phyloP scores from a whole-genome alignment of 2,888 invertebrate genomes.

The Stenichneumon culpator region DNA sequence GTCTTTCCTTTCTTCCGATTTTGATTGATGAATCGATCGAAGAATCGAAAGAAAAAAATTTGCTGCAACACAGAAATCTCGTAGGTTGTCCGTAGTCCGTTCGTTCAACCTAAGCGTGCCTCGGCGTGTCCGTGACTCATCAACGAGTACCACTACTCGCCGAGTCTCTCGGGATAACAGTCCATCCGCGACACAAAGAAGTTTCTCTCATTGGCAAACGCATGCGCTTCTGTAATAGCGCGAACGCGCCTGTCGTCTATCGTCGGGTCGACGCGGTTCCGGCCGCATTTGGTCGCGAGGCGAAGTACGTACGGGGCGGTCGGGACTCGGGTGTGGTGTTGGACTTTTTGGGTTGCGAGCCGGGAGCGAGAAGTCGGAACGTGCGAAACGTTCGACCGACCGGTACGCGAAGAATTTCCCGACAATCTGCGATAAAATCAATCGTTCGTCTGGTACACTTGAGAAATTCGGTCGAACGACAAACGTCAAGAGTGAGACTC shows the following conservation, averaged over 20 bases:
- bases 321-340: slow-evolving; percentile 79
- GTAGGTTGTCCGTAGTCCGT: slow-evolving; percentile 35
- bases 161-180: background rate
- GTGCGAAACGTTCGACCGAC: slow-evolving; percentile 5
- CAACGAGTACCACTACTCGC: background rate
- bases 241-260: slow-evolving; percentile 73
- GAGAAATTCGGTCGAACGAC: slow-evolving; percentile 1
- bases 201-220: slow-evolving; percentile 68
- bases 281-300: slow-evolving; percentile 67
- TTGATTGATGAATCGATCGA: no score
- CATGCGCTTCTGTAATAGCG: slow-evolving; percentile 75
- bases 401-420: slow-evolving; percentile 5
- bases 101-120: slow-evolving; percentile 56
- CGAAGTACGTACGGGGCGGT: slow-evolving; percentile 67
- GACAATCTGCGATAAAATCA: slow-evolving; percentile 1
- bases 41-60: background rate
- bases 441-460: background rate
- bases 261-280: slow-evolving; percentile 57
- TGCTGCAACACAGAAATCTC: background rate
- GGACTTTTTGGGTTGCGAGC: slow-evolving; percentile 69
- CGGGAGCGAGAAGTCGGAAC: slow-evolving; percentile 28
- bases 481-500: background rate
- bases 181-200: slow-evolving; percentile 9
- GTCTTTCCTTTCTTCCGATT: no score
- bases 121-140: slow-evolving; percentile 50